Conservation (phyloP, 2,797 vertebrate genomes). For the Hydrophis major region DNA sequence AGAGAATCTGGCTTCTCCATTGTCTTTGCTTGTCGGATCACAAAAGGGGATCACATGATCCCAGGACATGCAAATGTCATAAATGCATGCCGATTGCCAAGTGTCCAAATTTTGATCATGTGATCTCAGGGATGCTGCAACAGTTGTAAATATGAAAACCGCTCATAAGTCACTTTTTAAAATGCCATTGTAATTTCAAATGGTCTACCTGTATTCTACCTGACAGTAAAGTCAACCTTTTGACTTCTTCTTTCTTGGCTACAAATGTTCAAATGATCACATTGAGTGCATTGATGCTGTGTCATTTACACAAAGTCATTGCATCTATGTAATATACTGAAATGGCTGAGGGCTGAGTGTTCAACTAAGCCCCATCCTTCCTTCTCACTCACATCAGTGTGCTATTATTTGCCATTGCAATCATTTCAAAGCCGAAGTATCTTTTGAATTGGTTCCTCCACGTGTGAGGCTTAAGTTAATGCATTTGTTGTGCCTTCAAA, state of each 20-base stretch:
- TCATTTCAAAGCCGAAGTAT: neutral
- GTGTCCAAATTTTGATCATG: neutral
- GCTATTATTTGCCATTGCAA: neutral
- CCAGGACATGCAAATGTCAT: neutral
- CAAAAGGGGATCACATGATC: neutral
- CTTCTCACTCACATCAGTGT: neutral
- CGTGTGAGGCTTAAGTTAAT: neutral
- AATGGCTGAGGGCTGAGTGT: neutral
- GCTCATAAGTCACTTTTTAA: neutral
- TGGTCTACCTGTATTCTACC: neutral
- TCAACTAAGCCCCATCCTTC: neutral
- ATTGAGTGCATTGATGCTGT: neutral
- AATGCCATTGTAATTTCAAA: neutral
- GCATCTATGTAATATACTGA: neutral
- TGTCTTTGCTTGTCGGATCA: neutral
- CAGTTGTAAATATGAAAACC: neutral
- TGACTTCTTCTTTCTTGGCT: neutral
- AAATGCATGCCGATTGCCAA: neutral
- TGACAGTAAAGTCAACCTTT: neutral
- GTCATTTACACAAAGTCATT: neutral
- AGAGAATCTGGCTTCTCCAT: neutral
- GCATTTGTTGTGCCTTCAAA: neutral
- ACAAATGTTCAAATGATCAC: neutral
- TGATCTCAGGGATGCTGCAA: neutral
- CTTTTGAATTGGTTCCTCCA: neutral